These are phyloP conservation scores for Drosophila putrida DNA, from an alignment of 2,888 invertebrate genomes.

Conservation along the genomic window DNA sequence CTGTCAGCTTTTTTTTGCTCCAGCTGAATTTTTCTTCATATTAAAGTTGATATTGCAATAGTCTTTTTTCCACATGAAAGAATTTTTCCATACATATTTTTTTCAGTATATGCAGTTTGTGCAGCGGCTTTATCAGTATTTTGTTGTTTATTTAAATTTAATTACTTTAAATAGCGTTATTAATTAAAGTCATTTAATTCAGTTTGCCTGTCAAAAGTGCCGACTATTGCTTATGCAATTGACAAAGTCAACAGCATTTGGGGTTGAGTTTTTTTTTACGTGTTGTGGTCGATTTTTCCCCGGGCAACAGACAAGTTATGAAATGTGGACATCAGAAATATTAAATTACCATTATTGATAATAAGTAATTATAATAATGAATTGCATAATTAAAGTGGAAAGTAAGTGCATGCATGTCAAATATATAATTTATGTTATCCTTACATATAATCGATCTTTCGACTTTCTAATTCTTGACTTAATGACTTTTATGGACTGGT, in stretches of 20 bases:
- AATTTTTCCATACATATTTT: slow-evolving; percentile 11
- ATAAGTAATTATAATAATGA: not conserved
- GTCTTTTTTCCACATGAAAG: not conserved
- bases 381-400: not conserved
- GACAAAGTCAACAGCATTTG: slow-evolving; percentile 19
- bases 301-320: not conserved
- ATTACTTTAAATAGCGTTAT: slow-evolving; percentile 45
- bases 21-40: slow-evolving; percentile 28
- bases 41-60: slow-evolving; percentile 60
- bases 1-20: slow-evolving; percentile 51
- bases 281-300: slow-evolving; percentile 8
- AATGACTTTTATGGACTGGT: slow-evolving; percentile 13
- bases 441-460: not conserved
- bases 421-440: too few species aligned
- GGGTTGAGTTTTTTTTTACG: slow-evolving; percentile 1
- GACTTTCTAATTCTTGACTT: not conserved
- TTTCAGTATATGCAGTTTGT: slow-evolving; percentile 8
- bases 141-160: slow-evolving; percentile 41
- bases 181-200: slow-evolving; percentile 46
- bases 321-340: not conserved
- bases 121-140: not conserved
- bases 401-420: not conserved
- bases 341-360: slow-evolving; percentile 12
- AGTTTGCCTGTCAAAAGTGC: slow-evolving; percentile 14
- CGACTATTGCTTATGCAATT: slow-evolving; percentile 4